phyloP scores from a whole-genome alignment of 2,113 vertebrate species.

The Equus quagga region DNA sequence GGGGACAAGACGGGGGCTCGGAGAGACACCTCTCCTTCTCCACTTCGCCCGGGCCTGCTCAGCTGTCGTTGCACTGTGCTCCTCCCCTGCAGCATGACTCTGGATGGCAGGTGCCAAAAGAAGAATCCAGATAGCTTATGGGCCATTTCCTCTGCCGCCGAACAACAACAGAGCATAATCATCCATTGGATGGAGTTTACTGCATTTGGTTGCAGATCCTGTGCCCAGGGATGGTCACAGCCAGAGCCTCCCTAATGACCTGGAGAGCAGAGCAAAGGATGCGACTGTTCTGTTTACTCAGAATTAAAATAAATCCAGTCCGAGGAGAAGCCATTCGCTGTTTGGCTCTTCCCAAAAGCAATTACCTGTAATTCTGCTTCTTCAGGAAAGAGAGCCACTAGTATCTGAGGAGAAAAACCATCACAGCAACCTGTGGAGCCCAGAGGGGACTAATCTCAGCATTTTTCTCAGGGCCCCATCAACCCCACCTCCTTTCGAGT shows the following conservation, averaged over 20 bases:
- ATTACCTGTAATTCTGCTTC: conserved; percentile 75
- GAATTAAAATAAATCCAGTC: conserved; percentile 80
- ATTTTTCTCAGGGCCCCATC: conserved; percentile 53
- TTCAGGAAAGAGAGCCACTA: conserved; percentile 63
- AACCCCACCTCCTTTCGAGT: conserved; percentile 12
- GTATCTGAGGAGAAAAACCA: conserved; percentile 62
- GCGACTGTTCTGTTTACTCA: conserved; percentile 74
- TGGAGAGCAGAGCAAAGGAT: conserved; percentile 53
- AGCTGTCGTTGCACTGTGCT: not conserved
- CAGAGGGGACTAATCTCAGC: conserved; percentile 40
- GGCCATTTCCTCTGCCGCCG: conserved; percentile 34
- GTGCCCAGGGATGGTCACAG: conserved; percentile 47
- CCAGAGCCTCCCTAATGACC: conserved; percentile 66
- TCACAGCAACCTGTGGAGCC: conserved; percentile 36
- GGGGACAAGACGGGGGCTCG: not conserved
- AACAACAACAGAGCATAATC: conserved; percentile 59
- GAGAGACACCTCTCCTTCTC: not conserved
- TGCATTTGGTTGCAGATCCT: conserved; percentile 52
- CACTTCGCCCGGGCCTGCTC: not conserved
- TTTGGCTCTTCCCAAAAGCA: conserved; percentile 75
- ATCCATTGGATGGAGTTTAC: not conserved
- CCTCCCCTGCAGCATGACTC: not conserved
- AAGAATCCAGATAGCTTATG: not conserved
- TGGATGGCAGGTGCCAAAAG: conserved; percentile 48
- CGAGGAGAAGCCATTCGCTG: conserved; percentile 65